phyloP scores from a whole-genome alignment of 2,113 vertebrate species.

The Stomatorhinus ivindoensis region DNA sequence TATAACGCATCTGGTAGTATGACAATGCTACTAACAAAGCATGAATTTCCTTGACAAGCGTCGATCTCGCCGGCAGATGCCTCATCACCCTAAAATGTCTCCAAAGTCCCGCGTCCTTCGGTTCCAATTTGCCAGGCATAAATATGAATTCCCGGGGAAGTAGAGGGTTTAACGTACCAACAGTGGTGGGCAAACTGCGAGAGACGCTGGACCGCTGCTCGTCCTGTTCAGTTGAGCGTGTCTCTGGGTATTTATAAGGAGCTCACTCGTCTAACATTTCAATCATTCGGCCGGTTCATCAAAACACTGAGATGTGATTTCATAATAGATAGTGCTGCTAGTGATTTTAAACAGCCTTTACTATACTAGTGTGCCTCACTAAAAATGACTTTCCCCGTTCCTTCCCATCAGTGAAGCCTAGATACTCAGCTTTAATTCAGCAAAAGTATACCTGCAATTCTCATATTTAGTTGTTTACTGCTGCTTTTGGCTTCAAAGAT shows the following conservation, averaged over 20 bases:
- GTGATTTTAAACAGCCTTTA: neutral
- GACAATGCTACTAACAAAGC: neutral
- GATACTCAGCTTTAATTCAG: neutral
- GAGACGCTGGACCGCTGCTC: too few relatives aligned
- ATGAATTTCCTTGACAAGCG: neutral
- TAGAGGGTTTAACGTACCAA: neutral
- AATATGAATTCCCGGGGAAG: neutral
- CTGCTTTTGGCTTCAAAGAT: neutral
- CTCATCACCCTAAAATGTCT: neutral
- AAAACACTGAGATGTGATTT: neutral
- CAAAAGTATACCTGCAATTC: neutral
- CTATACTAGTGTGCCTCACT: neutral
- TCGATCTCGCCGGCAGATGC: neutral
- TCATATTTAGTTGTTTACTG: neutral
- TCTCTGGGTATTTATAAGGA: neutral
- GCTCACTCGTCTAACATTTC: neutral
- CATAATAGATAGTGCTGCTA: neutral
- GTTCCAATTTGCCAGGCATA: neutral
- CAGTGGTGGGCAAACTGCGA: neutral
- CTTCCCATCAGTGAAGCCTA: neutral
- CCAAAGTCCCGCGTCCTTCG: neutral
- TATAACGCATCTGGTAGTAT: neutral
- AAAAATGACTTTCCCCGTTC: neutral
- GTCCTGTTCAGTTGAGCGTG: neutral
- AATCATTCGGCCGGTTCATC: neutral